Conservation (phyloP, 2,113 vertebrate species). For the Vidua macroura region DNA sequence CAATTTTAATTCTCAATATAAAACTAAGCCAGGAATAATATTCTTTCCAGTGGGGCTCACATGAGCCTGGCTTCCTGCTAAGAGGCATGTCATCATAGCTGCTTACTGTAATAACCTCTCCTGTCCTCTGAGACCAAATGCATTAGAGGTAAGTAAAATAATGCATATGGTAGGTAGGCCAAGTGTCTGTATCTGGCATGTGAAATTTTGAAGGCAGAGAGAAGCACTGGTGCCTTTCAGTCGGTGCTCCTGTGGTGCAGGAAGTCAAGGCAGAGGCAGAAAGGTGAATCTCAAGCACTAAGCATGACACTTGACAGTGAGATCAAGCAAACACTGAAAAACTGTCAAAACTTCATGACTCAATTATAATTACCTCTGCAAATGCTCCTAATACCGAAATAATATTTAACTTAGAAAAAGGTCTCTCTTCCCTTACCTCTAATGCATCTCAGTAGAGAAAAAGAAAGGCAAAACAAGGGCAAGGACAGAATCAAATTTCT, state of each 20-base stretch:
- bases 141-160: neutral
- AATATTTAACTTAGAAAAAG: neutral
- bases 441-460: neutral
- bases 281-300: neutral
- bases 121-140: neutral
- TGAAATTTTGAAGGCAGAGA: neutral
- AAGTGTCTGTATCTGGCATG: neutral
- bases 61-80: neutral
- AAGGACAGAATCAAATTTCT: neutral
- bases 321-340: neutral
- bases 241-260: neutral
- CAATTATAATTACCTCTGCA: neutral
- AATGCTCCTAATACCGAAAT: neutral
- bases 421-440: neutral
- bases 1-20: neutral
- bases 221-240: neutral
- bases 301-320: neutral
- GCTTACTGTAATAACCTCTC: neutral
- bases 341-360: neutral
- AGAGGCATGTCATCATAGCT: neutral
- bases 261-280: neutral
- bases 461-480: neutral
- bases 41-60: neutral
- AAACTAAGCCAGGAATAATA: neutral
- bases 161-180: neutral